Base-by-base conservation (phyloP, 2,797 vertebrate genomes). In the Leuciscus waleckii region DNA sequence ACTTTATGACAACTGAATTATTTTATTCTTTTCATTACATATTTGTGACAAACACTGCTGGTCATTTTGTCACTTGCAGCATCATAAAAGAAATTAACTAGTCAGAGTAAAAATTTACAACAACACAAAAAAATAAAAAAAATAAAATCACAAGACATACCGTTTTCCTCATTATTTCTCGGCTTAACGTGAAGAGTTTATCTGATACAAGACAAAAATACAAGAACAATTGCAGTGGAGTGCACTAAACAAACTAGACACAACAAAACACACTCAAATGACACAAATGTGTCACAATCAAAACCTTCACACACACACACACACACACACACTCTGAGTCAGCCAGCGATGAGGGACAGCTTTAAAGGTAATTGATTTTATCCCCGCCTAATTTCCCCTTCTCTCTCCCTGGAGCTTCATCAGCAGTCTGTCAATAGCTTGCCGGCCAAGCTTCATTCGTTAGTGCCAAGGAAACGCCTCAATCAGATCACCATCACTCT, bases 391-490 rank as follows among this genome's bases (percentile, higher is more conserved):
- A 95, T 94, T 95, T 93, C 91, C 92, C 89, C 67, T 46, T 84
- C 83, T 88, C 88, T 85, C 88, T 89, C 91, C 90, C 92, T 87
- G 87, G 67, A 88, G 90, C 91, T 95, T 93, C 93, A 95, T 95
- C 94, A 95, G 93, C 92, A 94, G 92, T 93, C 93, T 93, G 94
- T 95, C 95, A 94, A 96, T 96, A 94, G 92, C 90, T 93, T 79
- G 83, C 87, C 79, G 69, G 92, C 92, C 82, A 49, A 85, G 86
- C 93, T 93, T 89, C 76, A 95, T 94, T 93, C 88, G 91, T 95
- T 95, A 94, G 93, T 89, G 87, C 92, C 91, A 91, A 91, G 89
- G 91, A 93, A 95, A 94, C 90, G 89, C 94, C 93, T 95, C 94
- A 94, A 95, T 95, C 94, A 95, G 93, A 94, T 93, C 91, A 90